A percentile compares a stretch with the other conserved stretches of the same genome.
Evolutionary conservation across 2,888 invertebrate species (phyloP).

Genomic region (Drosophila multiciliata): DNA sequence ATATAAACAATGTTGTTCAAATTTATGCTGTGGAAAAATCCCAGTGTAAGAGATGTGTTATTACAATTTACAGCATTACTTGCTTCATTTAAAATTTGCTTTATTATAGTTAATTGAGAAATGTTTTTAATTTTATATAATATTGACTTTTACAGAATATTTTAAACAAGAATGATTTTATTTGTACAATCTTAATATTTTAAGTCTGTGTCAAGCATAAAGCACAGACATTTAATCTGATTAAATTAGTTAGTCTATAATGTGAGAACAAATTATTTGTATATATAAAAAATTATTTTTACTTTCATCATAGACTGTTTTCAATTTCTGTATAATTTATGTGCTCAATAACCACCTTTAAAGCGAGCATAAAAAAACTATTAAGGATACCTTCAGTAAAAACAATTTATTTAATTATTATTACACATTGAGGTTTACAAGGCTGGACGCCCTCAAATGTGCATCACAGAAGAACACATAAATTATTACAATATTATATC

Average conservation of each 20-base stretch:
- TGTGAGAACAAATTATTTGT: not conserved
- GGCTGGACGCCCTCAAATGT: not conserved
- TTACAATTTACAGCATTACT: not conserved
- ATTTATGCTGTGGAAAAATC: slow-evolving; percentile 28
- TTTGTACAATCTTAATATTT: not conserved
- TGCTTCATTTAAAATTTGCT: not conserved
- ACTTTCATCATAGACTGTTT: not conserved
- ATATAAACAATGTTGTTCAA: slow-evolving; percentile 14
- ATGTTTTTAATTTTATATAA: not conserved
- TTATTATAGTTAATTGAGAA: not conserved
- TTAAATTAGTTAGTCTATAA: not conserved
- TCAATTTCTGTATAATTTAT: not conserved
- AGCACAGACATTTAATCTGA: not conserved
- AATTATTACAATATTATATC: not conserved
- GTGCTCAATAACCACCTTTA: fast-evolving
- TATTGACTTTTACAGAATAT: not conserved
- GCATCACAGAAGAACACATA: not conserved
- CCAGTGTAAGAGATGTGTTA: not conserved
- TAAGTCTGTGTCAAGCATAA: too few relatives aligned
- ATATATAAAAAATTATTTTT: not conserved
- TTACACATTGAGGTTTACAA: not conserved
- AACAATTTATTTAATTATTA: not conserved
- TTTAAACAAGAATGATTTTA: not conserved
- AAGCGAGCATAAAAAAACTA: not conserved
- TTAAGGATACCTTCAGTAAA: not conserved